Evolutionary conservation across 2,888 invertebrate species (phyloP).

Genomic region (Agrotis segetum): DNA sequence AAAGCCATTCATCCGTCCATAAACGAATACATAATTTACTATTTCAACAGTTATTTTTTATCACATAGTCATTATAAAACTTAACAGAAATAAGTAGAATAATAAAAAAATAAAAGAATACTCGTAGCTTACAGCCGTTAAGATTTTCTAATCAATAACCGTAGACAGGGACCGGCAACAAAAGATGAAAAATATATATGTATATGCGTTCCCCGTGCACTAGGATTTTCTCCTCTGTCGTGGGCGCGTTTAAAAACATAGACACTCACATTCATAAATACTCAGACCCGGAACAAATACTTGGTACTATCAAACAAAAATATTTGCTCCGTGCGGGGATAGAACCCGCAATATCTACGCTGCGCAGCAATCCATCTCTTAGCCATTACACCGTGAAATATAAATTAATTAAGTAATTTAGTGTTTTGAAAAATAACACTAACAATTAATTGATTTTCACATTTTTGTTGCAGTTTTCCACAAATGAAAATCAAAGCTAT

Average conservation of each 20-base stretch:
- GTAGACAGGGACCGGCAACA: not conserved
- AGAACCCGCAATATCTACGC: too few species aligned
- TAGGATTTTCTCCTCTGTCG: too few species aligned
- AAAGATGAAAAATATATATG: not conserved
- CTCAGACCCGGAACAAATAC: too few species aligned
- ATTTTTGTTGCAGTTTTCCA: not conserved
- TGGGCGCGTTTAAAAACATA: too few species aligned
- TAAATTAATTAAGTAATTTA: not conserved
- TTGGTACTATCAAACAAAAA: too few species aligned
- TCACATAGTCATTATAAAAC: not conserved
- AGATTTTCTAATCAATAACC: not conserved
- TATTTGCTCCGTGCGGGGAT: too few species aligned
- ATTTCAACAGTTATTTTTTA: not conserved
- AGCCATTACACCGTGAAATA: too few species aligned
- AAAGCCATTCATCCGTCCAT: slow-evolving; percentile 6
- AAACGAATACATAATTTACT: not conserved
- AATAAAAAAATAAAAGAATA: too few species aligned
- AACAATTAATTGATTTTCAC: not conserved
- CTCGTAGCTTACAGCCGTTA: not conserved
- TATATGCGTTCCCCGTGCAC: too few species aligned
- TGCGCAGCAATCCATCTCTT: too few species aligned
- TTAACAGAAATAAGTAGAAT: too few species aligned
- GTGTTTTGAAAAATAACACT: not conserved
- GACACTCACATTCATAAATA: too few species aligned
- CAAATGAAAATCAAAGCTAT: not conserved